Percentiles rank a stretch among this genome's conserved stretches.
Evolutionary conservation across 2,888 invertebrate species (phyloP).

Genomic region (Apoda limacodes): DNA sequence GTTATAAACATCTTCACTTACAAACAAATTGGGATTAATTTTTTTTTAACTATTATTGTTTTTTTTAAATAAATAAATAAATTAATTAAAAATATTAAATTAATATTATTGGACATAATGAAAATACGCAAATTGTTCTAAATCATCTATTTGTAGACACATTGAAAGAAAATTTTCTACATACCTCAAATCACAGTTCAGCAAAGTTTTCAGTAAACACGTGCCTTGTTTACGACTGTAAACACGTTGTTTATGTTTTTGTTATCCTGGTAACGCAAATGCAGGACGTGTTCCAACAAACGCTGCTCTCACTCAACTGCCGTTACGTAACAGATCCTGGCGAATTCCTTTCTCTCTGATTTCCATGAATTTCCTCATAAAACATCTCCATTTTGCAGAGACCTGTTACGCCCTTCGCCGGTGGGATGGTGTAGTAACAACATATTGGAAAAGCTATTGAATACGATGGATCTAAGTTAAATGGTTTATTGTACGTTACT

Average conservation of each 20-base stretch:
- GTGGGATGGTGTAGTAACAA: background rate
- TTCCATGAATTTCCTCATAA: constrained; percentile 38
- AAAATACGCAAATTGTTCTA: too few relatives aligned
- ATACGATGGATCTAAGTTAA: constrained; percentile 23
- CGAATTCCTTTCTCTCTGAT: constrained; percentile 39
- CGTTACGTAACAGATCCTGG: constrained; percentile 61
- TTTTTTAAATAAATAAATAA: too few relatives aligned
- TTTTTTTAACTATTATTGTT: too few relatives aligned
- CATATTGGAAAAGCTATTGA: constrained; percentile 8
- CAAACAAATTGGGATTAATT: too few relatives aligned
- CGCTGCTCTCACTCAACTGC: constrained; percentile 46
- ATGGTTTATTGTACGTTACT: constrained; percentile 26
- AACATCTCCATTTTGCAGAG: constrained; percentile 24
- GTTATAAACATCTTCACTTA: too few relatives aligned
- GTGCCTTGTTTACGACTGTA: constrained; percentile 56
- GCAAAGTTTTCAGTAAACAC: too few relatives aligned
- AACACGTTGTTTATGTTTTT: constrained; percentile 67
- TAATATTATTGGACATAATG: too few relatives aligned
- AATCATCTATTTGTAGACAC: too few relatives aligned
- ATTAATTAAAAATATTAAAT: too few relatives aligned
- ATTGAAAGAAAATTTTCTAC: too few relatives aligned
- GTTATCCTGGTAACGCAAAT: constrained; percentile 25
- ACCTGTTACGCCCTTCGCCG: constrained; percentile 24
- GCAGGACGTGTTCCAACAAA: constrained; percentile 34
- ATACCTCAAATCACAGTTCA: too few relatives aligned